A percentile compares a stretch with the other conserved stretches of the same genome.
phyloP scores from a whole-genome alignment of 2,797 vertebrate genomes.

The Pempheris klunzingeri region DNA sequence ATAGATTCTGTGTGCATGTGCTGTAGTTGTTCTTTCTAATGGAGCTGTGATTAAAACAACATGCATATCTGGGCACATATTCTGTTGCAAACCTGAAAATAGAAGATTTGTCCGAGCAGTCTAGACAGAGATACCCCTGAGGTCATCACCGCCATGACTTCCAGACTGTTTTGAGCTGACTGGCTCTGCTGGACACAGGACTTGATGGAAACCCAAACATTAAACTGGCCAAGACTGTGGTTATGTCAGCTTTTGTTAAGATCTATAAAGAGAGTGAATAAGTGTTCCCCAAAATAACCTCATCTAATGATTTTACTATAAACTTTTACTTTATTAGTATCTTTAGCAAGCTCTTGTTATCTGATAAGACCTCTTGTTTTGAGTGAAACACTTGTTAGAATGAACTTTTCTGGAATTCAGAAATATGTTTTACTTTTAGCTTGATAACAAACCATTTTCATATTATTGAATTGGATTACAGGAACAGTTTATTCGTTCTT shows the following conservation, averaged over 20 bases:
- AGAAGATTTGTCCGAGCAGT: constrained; percentile 43
- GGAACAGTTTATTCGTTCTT: background rate
- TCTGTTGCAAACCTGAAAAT: constrained; percentile 37
- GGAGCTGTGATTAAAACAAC: constrained; percentile 47
- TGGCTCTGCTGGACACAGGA: constrained; percentile 72
- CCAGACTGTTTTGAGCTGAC: constrained; percentile 76
- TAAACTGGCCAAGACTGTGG: constrained; percentile 49
- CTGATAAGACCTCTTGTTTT: background rate
- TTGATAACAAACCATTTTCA: background rate
- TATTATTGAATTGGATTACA: background rate
- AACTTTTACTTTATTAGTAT: background rate
- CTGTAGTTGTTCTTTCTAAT: constrained; percentile 6
- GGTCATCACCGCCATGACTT: constrained; percentile 54
- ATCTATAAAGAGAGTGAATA: constrained; percentile 27
- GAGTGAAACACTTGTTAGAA: background rate
- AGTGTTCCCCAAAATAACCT: constrained; percentile 24
- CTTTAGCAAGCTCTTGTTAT: background rate
- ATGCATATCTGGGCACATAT: constrained; percentile 33
- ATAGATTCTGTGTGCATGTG: constrained; percentile 3
- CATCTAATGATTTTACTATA: background rate
- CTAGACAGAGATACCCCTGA: constrained; percentile 65
- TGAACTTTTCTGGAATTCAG: background rate
- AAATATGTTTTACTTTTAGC: background rate
- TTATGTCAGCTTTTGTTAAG: constrained; percentile 55
- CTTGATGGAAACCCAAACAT: constrained; percentile 80